Base-by-base conservation (phyloP, 2,113 vertebrate genomes). In the Lucifuga dentata region DNA sequence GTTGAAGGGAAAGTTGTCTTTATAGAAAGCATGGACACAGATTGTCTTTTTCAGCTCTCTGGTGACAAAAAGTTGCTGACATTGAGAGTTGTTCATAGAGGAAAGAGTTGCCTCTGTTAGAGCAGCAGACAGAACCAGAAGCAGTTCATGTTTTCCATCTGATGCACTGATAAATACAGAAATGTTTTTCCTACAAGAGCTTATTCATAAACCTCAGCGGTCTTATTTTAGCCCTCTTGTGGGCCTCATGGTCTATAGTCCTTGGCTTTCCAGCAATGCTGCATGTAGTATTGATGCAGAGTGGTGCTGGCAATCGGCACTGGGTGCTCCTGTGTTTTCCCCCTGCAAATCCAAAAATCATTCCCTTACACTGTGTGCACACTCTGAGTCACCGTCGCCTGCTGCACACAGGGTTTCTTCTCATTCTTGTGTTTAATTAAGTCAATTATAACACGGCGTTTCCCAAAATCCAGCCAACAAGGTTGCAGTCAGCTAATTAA, bases 251-350 rank as follows among this genome's bases (percentile, higher is more conserved):
- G 78, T 84, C 80, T 69, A 74, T 57, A 77, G 74, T 66, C 40
- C 56, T 83, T 59, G 66, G 67, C 84, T 88, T 84, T 80, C 57
- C 71, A 78, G 70, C 76, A 60, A 83, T 62, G 60, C 81, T 76
- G 73, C 81, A 80, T 89, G 83, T 83, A 83, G 68, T 80, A 83
- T 81, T 91, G 86, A 91, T 84, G 86, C 68, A 87, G 80, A 86
- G 86, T 68, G 55, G 66, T 73, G 73, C 82, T 85, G 81, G 78
- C 81, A 85, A 67, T 41, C 65, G 59, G 62, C 55, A 49, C 73
- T 71, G 81, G 74, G 45, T 75, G 57, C 74, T 64, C 66, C 61
- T 71, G 20, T 62, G 61, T 73, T 79, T 58, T 66, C n/a, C 71
- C 57, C 24, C 49, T 56, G 65, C 56, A 70, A 57, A 78, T 67